phyloP scores from a whole-genome alignment of 2,888 invertebrate species.

The Andrena praecox region DNA sequence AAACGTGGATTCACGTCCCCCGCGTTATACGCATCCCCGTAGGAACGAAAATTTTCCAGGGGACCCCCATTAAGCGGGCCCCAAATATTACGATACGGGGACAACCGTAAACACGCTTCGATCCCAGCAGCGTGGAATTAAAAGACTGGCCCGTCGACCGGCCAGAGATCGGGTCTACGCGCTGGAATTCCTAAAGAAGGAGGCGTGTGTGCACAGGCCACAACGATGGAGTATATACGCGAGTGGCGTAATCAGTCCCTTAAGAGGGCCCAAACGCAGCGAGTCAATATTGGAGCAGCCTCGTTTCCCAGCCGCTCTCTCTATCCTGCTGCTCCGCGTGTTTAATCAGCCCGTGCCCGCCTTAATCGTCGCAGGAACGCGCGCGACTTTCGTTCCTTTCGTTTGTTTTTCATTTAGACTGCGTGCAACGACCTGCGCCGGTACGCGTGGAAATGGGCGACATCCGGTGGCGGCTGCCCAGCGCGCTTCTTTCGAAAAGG shows the following conservation, averaged over 20 bases:
- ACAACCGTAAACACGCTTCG: conserved; percentile 5
- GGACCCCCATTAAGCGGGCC: background rate
- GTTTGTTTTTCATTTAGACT: conserved; percentile 47
- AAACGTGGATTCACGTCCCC: background rate
- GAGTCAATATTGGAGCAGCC: conserved; percentile 68
- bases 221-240: conserved; percentile 20
- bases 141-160: background rate
- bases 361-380: conserved; percentile 48
- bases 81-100: conserved; percentile 10
- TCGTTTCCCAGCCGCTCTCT: conserved; percentile 47
- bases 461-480: background rate
- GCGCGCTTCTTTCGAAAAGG: background rate
- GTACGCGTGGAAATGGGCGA: background rate
- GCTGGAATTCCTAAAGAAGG: conserved; percentile 29
- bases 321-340: conserved; percentile 34
- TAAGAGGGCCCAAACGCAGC: conserved; percentile 56
- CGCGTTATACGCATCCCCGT: background rate
- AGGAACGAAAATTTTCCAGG: conserved; percentile 9
- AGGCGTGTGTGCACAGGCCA: conserved; percentile 9
- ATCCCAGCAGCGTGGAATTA: background rate
- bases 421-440: background rate
- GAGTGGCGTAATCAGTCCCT: conserved; percentile 64
- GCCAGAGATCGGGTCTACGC: background rate
- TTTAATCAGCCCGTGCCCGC: conserved; percentile 51
- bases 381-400: conserved; percentile 16